These are phyloP conservation scores for Sylvietta virens DNA, from an alignment of 2,113 vertebrate species.

Conservation along the genomic window DNA sequence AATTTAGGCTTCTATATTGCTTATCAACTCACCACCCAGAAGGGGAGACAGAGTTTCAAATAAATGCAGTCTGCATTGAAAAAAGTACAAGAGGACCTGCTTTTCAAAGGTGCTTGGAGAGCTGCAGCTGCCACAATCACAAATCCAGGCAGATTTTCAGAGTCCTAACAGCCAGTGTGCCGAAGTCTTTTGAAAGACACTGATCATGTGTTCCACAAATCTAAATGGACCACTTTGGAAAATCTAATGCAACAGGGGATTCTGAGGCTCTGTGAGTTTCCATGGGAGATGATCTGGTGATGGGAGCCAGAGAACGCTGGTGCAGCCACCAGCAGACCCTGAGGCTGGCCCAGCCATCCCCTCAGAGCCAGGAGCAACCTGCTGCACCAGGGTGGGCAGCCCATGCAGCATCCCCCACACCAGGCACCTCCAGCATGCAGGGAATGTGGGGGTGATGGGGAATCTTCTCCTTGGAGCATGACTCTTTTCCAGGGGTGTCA, in stretches of 20 bases:
- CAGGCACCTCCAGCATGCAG: background rate
- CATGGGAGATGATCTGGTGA: background rate
- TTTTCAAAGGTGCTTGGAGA: background rate
- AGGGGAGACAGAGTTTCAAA: background rate
- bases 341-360: background rate
- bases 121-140: background rate
- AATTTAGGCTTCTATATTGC: background rate
- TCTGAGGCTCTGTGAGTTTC: background rate
- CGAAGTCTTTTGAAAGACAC: background rate
- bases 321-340: background rate
- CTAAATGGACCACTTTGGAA: background rate
- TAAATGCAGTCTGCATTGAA: background rate
- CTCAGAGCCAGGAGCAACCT: rapidly evolving
- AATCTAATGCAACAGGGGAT: background rate
- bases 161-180: background rate
- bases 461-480: background rate
- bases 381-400: background rate
- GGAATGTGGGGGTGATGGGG: rapidly evolving
- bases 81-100: rapidly evolving
- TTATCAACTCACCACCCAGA: background rate
- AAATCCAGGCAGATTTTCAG: background rate
- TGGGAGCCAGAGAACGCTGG: rapidly evolving
- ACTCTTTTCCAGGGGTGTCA: background rate
- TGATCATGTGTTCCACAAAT: background rate
- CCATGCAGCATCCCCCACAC: too few relatives aligned